Base-by-base conservation (phyloP, 2,797 vertebrate species). In the Erithacus rubecula region DNA sequence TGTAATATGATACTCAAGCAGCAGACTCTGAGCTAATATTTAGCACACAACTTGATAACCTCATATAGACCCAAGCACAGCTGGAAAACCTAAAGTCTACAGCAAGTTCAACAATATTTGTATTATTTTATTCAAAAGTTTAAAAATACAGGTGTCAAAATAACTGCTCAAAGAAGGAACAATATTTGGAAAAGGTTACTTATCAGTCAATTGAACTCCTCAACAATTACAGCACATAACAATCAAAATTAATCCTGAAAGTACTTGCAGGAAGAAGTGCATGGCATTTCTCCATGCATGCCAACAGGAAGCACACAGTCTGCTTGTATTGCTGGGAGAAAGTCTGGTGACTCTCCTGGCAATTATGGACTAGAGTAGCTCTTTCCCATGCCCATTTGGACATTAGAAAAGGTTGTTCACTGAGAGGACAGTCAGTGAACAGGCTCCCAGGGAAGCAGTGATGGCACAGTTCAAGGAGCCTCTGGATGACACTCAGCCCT, bases 251-350 rank as follows among this genome's bases (percentile, higher is more conserved):
- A 93, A 71, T 29, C 16, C 4, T 44, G 7, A 37, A 80, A 72
- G 17, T 26, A 49, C 8, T 23, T 19, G 4, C 6, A 81, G 3
- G 12, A 83, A 37, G 16, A 55, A 72, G 19, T 19, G 47, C 6
- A 19, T 0, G 52, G 5, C 20, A 26, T 26, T 65, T 43, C 27
- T 60, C 34, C 47, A 9, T 0, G 0, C 8, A 37, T 68, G n/a
- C 19, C 26, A 70, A 67, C 2, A 49, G 43, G n/a, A 77, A 83
- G 52, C 60, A 30, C 11, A 37, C 10, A 52, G 56, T 9, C 37
- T 75, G 14, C 30, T 21, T 23, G 5, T 12, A 26, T 1, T 29
- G 64, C 20, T 8, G 12, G 24, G 10, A 90, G 3, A 56, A 87
- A 84, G 34, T 30, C 78, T 62, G 26, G 43, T 19, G 15, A 62